Evolutionary conservation across 2,888 invertebrate species (phyloP), one percentile per base, ranked within the genome.

Genomic region (Pemphredon lugubris): DNA sequence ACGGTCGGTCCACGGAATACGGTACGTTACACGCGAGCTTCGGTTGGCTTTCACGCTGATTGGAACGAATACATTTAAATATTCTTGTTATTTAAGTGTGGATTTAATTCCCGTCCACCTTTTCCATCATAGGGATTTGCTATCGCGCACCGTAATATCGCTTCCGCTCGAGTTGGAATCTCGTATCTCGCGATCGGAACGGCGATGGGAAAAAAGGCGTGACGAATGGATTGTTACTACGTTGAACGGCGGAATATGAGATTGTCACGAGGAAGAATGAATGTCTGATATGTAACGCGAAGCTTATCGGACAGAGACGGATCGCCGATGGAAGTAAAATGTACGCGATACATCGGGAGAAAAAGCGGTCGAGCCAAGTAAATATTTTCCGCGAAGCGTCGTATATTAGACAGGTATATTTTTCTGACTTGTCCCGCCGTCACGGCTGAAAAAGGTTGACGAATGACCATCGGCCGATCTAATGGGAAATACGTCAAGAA

Each of bases 191-290:
- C 26, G 34, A 6, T 40, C 16, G 40, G 4, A 16, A 40, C 40
- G 16, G 9, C 40, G 14, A 16, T 16, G 37, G 0, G 11, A 2
- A 2, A 23, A 21, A 14, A 30, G 3, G 9, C 18, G 53, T 60
- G 66, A 68, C 67, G 68, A 58, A 68, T 18, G 51, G 57, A 71
- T 61, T 68, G 67, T 57, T 39, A 20, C 7, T 13, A 21, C 34
- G 30, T 39, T 63, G 37, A 32, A 44, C 21, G 20, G n/a, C 18
- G 32, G 47, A 32, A 54, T 51, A 32, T 23, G 63, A 50, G 47
- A 47, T 48, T 39, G 54, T 21, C 37, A 40, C 48, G 42, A 48
- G 55, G 42, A 40, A 57, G 55, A 67, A 55, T 16, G 48, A 39
- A 26, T 53, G 48, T 21, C 30, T n/a, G 34, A 64, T 57, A 20